Percentiles rank a stretch among this genome's conserved stretches.
Evolutionary conservation across 2,113 vertebrate genomes (phyloP).

Genomic region (Lophotis ruficrista): DNA sequence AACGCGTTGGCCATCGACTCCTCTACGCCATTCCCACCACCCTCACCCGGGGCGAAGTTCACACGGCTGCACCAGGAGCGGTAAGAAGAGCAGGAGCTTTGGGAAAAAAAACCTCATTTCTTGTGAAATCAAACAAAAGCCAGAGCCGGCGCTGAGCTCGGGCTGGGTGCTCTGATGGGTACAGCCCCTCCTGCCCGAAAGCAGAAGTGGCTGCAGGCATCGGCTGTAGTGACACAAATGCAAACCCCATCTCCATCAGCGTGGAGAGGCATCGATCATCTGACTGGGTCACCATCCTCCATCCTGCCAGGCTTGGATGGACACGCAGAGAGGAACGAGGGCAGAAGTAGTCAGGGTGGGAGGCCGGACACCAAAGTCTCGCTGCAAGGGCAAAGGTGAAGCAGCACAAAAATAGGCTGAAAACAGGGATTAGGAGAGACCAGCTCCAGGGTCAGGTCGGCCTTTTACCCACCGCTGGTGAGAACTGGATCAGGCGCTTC

Average conservation of each 20-base stretch:
- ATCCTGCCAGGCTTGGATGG: neutral
- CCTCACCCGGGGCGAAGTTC: fast-evolving
- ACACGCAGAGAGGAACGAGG: fast-evolving
- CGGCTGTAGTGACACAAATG: neutral
- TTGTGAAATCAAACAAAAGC: neutral
- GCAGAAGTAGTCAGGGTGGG: neutral
- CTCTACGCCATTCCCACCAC: neutral
- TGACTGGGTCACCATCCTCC: neutral
- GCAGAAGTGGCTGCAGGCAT: conserved; percentile 1
- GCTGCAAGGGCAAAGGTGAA: conserved; percentile 6
- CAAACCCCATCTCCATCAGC: neutral
- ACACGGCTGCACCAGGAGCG: neutral
- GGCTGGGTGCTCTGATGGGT: neutral
- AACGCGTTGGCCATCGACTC: fast-evolving
- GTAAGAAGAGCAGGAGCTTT: neutral
- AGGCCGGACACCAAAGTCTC: neutral
- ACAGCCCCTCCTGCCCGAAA: neutral
- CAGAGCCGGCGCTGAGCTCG: fast-evolving
- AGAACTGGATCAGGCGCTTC: neutral
- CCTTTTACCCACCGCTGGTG: neutral
- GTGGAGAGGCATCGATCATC: neutral
- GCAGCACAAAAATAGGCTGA: neutral
- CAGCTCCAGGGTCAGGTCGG: neutral
- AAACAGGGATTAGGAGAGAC: neutral
- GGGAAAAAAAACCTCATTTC: neutral